A percentile compares a stretch with the other conserved stretches of the same genome.
phyloP scores from a whole-genome alignment of 2,113 vertebrate genomes.

The Cynoglossus semilaevis region DNA sequence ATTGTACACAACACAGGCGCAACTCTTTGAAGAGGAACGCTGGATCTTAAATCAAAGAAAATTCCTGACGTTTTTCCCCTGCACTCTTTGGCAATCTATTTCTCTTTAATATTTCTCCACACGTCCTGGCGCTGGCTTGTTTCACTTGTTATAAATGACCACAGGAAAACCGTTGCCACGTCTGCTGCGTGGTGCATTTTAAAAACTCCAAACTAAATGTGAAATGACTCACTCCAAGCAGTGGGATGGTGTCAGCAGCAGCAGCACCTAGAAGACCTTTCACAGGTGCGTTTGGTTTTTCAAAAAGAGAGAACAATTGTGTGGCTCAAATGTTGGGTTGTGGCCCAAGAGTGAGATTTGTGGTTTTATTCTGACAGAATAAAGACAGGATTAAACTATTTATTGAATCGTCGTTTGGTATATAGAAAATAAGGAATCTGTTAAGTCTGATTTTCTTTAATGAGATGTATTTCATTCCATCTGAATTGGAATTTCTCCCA shows the following conservation, averaged over 20 bases:
- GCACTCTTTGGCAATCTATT: constrained; percentile 53
- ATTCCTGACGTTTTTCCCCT: constrained; percentile 60
- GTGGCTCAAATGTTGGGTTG: not conserved
- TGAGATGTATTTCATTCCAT: no score
- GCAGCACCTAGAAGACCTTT: no score
- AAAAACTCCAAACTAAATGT: constrained; percentile 3
- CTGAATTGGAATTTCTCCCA: no score
- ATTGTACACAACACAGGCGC: constrained; percentile 71
- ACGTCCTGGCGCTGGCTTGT: constrained; percentile 36
- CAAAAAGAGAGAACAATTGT: no score
- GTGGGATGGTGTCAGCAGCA: not conserved
- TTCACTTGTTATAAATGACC: constrained; percentile 53
- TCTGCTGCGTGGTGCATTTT: constrained; percentile 21
- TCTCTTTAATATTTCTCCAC: constrained; percentile 50
- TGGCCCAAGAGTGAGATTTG: no score
- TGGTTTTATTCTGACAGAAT: no score
- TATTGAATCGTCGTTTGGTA: no score
- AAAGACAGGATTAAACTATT: no score
- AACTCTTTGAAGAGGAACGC: constrained; percentile 60
- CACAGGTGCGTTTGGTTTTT: no score
- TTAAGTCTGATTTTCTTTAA: no score
- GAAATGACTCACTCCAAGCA: not conserved
- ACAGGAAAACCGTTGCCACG: constrained; percentile 14
- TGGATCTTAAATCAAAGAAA: constrained; percentile 72
- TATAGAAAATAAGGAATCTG: no score